Conservation (phyloP, 2,113 vertebrate genomes). For the Fulmarus glacialis region DNA sequence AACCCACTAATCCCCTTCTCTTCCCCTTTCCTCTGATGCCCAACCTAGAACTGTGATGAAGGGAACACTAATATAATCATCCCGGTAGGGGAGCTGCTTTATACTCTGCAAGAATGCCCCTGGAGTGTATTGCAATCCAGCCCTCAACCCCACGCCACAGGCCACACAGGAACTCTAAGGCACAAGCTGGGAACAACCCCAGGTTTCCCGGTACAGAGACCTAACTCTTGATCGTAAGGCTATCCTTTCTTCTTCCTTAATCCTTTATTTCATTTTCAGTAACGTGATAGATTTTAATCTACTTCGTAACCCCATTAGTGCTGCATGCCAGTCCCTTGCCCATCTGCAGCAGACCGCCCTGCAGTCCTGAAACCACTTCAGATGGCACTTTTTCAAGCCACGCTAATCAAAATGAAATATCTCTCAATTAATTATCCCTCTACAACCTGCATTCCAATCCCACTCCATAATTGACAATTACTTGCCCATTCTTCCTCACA, state of each 20-base stretch:
- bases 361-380: slow-evolving; percentile 44
- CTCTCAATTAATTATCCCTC: slow-evolving; percentile 66
- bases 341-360: neutral
- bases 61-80: neutral
- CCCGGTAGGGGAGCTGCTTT: neutral
- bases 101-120: neutral
- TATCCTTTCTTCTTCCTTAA: neutral
- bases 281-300: neutral
- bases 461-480: slow-evolving; percentile 64
- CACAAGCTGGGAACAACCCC: neutral
- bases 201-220: neutral
- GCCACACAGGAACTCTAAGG: neutral
- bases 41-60: neutral
- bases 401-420: slow-evolving; percentile 55
- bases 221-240: neutral
- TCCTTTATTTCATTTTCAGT: slow-evolving; percentile 2
- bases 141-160: neutral
- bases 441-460: slow-evolving; percentile 55
- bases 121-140: neutral
- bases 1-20: neutral
- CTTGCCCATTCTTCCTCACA: slow-evolving; percentile 59
- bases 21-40: neutral
- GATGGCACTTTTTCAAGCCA: slow-evolving; percentile 66
- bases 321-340: slow-evolving; percentile 5
- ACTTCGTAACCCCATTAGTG: neutral